phyloP scores from a whole-genome alignment of 2,113 vertebrate genomes.

The Sorex araneus region DNA sequence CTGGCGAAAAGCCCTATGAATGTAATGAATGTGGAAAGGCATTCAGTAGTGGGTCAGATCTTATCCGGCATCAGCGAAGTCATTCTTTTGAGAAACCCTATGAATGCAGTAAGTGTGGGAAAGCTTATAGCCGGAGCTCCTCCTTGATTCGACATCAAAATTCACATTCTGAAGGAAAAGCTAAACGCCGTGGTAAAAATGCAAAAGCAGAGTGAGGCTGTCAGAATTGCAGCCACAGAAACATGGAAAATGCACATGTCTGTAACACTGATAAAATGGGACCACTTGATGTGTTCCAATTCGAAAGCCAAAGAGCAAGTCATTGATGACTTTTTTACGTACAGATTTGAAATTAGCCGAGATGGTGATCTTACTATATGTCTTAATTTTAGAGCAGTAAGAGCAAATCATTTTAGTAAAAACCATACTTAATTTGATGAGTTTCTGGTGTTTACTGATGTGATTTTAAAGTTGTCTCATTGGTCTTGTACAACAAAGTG shows the following conservation, averaged over 20 bases:
- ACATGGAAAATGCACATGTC: not conserved
- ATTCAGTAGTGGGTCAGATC: constrained; percentile 75
- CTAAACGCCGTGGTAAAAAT: not conserved
- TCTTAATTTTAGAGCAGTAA: not conserved
- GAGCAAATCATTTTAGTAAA: constrained; percentile 21
- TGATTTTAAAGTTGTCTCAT: constrained; percentile 13
- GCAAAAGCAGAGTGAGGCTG: not conserved
- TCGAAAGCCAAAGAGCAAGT: constrained; percentile 59
- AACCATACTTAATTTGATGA: constrained; percentile 10
- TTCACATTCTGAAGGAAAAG: constrained; percentile 63
- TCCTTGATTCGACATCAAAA: constrained; percentile 80
- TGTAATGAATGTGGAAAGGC: constrained; percentile 82
- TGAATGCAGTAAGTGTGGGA: constrained; percentile 78
- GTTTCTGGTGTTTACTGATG: not conserved
- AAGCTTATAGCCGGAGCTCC: constrained; percentile 80
- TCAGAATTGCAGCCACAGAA: not conserved
- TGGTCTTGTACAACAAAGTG: not conserved
- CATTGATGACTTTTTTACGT: constrained; percentile 32
- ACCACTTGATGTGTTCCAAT: not conserved
- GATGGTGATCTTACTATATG: not conserved
- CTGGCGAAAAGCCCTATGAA: constrained; percentile 85
- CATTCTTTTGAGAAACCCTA: constrained; percentile 85
- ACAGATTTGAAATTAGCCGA: not conserved
- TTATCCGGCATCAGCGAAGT: constrained; percentile 81
- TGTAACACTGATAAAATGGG: not conserved